Base-by-base conservation (phyloP, 1,140 invertebrate genomes). In the Formica exsecta region DNA sequence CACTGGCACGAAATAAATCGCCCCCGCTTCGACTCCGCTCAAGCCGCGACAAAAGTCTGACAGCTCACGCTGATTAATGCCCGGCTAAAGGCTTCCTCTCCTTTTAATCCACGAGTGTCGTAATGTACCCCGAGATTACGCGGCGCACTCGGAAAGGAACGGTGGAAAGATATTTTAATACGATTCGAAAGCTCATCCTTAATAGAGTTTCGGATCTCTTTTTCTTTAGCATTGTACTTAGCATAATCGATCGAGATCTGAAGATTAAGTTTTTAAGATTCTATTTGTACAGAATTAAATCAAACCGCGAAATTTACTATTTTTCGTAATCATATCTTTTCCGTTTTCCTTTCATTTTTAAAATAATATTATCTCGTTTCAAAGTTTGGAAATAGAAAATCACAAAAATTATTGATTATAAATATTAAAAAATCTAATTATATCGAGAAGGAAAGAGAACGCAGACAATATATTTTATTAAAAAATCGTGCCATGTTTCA, bases 1-100 rank as follows among this genome's bases (percentile, higher is more conserved):
- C 86, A 74, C 75, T 71, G 64, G 41, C 70, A 59, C 68, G 71
- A 86, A 48, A 89, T 89, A 89, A 89, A 89, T 89, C 87, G 65
- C 25, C 25, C 25, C 25, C 25, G 25, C 25, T 29, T 29, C 25
- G 25, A 71, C 57, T 81, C 41, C 54, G 62, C 70, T 25, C 66
- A 38, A 68, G 74, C 81, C 61, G 61, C 81, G 32, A 57, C 25
- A 29, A 29, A 54, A 44, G 83, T 32, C 36, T 61, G 38, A 76
- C 71, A 44, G 59, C 57, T 73, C 68, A 36, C 41, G 41, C 66
- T 87, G 86, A 87, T 84, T 89, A 89, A 89, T 81, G 74, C 80
- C 62, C 74, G 71, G 75, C 66, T 73, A 77, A 77, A 83, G 61
- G 81, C 65, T 71, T 61, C 86, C 85, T 83, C 16, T 51, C 79